These are phyloP conservation scores for Callipepla californica DNA, from an alignment of 2,113 vertebrate species.

Conservation along the genomic window DNA sequence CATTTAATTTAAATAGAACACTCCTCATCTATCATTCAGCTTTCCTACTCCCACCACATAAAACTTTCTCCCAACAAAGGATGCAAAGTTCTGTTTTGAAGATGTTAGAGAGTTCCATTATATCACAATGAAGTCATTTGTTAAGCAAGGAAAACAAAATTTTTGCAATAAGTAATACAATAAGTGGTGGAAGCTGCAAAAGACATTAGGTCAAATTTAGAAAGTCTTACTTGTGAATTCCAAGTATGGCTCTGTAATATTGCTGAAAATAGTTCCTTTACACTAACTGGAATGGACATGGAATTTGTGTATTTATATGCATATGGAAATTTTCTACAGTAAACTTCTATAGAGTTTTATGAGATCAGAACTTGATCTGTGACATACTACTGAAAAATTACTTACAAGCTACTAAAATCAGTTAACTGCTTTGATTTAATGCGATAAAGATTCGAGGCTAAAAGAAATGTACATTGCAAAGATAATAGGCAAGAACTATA, in stretches of 20 bases:
- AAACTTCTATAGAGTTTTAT: neutral
- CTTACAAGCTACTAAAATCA: slow-evolving; percentile 53
- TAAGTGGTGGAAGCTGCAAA: slow-evolving; percentile 62
- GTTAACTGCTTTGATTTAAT: slow-evolving; percentile 56
- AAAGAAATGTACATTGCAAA: slow-evolving; percentile 39
- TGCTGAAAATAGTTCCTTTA: slow-evolving; percentile 42
- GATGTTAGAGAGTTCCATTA: neutral
- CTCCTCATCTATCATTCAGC: neutral
- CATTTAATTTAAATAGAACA: neutral
- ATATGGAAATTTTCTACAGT: neutral
- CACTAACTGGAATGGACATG: slow-evolving; percentile 33
- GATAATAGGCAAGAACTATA: slow-evolving; percentile 41
- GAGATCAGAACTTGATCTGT: neutral
- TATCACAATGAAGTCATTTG: slow-evolving; percentile 45
- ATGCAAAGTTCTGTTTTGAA: slow-evolving; percentile 1
- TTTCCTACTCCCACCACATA: neutral
- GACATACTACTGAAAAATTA: slow-evolving; percentile 27
- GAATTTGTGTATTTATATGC: slow-evolving; percentile 53
- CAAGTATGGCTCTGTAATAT: slow-evolving; percentile 63
- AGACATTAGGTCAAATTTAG: slow-evolving; percentile 75
- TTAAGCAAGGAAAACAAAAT: slow-evolving; percentile 62
- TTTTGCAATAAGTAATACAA: slow-evolving; percentile 56
- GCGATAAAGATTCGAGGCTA: neutral
- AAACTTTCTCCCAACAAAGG: neutral
- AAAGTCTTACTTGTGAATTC: slow-evolving; percentile 72